Evolutionary conservation across 2,888 invertebrate genomes (phyloP).

Genomic region (Tenthredo scrophulariae): DNA sequence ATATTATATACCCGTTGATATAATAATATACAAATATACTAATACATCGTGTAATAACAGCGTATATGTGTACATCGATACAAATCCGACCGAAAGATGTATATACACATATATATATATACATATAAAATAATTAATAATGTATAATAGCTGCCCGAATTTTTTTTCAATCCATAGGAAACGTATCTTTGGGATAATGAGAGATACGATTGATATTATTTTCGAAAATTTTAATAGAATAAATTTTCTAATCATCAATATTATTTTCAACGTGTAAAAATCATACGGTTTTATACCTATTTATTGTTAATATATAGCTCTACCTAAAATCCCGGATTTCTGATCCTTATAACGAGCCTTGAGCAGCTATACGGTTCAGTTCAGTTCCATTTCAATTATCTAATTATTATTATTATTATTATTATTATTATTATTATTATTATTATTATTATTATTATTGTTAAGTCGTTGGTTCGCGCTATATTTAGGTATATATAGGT

Average conservation of each 20-base stretch:
- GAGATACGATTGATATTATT: no score
- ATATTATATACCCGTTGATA: conserved; percentile 6
- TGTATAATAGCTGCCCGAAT: no score
- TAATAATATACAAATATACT: not conserved
- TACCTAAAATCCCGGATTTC: not conserved
- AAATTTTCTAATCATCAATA: no score
- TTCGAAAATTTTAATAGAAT: no score
- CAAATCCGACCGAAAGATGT: no score
- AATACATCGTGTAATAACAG: no score
- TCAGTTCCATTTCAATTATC: conserved; percentile 28
- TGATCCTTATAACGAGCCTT: not conserved
- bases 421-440: conserved; percentile 15
- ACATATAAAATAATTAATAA: no score
- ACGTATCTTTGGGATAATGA: no score
- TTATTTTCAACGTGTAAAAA: not conserved
- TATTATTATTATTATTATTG: not conserved
- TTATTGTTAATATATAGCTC: not conserved
- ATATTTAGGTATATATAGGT: not conserved
- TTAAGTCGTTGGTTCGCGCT: not conserved
- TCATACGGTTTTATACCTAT: conserved; percentile 9
- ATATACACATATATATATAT: not conserved
- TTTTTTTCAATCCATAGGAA: no score
- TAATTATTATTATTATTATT: conserved; percentile 16
- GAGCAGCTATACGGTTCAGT: not conserved
- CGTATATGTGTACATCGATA: no score